Evolutionary conservation across 2,113 vertebrate species (phyloP).

Genomic region (Romanogobio albipinnatus): DNA sequence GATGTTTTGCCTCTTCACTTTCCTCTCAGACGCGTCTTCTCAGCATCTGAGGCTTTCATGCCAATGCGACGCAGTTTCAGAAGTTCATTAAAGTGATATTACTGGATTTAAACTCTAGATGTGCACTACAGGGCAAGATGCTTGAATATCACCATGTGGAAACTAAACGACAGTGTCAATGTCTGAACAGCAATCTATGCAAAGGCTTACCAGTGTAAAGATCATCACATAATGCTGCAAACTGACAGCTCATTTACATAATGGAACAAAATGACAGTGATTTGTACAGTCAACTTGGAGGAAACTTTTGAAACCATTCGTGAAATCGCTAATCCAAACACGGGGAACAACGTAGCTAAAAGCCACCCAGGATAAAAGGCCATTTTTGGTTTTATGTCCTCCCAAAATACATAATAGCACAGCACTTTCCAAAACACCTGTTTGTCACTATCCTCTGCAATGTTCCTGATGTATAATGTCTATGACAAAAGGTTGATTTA

Average conservation of each 20-base stretch:
- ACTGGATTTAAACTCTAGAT: constrained; percentile 57
- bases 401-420: constrained; percentile 10
- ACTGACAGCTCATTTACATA: constrained; percentile 27
- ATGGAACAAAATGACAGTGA: constrained; percentile 36
- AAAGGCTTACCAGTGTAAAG: neutral
- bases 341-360: neutral
- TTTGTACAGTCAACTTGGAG: constrained; percentile 11
- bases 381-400: neutral
- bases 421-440: neutral
- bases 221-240: constrained; percentile 20
- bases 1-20: constrained; percentile 65
- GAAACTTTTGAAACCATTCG: neutral
- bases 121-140: constrained; percentile 3
- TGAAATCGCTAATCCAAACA: constrained; percentile 10
- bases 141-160: constrained; percentile 18
- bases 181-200: constrained; percentile 26
- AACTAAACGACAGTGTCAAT: constrained; percentile 6
- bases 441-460: neutral
- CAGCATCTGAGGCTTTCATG: constrained; percentile 57
- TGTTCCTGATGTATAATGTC: neutral
- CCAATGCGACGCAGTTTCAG: constrained; percentile 57
- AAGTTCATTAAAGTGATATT: constrained; percentile 60
- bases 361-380: neutral
- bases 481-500: neutral
- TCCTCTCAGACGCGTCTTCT: constrained; percentile 61